Base-by-base conservation (phyloP, 2,888 invertebrate genomes). In the Cerceris rybyensis region DNA sequence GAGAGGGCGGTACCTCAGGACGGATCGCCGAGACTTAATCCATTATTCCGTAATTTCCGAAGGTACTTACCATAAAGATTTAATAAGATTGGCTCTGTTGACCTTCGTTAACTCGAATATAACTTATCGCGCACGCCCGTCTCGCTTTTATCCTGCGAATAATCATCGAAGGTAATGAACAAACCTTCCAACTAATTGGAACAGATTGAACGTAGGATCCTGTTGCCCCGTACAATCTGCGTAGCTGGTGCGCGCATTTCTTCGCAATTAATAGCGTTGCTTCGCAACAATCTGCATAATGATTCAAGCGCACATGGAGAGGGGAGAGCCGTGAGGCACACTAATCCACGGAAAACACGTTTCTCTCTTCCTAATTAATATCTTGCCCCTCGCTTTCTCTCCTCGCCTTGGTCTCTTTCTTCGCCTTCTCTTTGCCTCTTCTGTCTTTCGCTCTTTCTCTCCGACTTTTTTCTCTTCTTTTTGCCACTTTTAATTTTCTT, bases 251-350 rank as follows among this genome's bases (percentile, higher is more conserved):
- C 63, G 54, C 63, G 54, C 60, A 69, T 71, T 79, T 63, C 80
- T 80, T 75, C 67, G 75, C 80, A 72, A 81, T 81, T 82, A 82
- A 81, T 80, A 70, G 67, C 75, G 75, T 57, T 65, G 65, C 72
- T 63, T 49, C 68, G 75, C 78, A 69, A 63, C 82, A 81, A 78
- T 82, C 76, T 74, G 69, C 78, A 74, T 82, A 82, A 81, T 72
- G 78, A 81, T 76, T 76, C 71, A 69, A 16, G 55, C 67, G 61
- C 41, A 52, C 13, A n/a, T 59, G 17, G 65, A 28, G 28, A 28
- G 28, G 28, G 28, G 60, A 50, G 57, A 42, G 63, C 63, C 63
- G 68, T 49, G 42, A 66, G 70, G 58, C 59, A 61, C 63, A 61
- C 63, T 79, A 75, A 79, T 79, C 66, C 69, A 39, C 17, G 58